Evolutionary conservation across 1,140 invertebrate species (phyloP).

Genomic region (Ctenoplectra terminalis): DNA sequence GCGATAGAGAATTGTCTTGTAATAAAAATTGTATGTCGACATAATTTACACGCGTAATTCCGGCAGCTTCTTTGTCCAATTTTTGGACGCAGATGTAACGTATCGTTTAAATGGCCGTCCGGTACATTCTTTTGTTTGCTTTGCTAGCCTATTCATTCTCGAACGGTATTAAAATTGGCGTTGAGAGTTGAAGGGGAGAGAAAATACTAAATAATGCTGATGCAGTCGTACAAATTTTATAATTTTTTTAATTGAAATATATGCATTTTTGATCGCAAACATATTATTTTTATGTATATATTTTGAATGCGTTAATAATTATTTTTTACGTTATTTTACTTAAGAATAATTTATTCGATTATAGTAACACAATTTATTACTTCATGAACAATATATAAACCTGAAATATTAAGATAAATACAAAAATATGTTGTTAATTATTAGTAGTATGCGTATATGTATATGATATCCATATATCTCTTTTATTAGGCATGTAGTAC

Average conservation of each 20-base stretch:
- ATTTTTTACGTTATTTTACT: neutral
- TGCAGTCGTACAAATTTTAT: neutral
- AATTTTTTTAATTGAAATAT: neutral
- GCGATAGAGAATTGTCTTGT: neutral
- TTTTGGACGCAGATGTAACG: neutral
- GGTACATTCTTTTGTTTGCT: slow-evolving; percentile 37
- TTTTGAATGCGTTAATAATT: neutral
- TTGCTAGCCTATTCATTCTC: slow-evolving; percentile 4
- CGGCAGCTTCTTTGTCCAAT: slow-evolving; percentile 3
- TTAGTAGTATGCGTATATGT: neutral
- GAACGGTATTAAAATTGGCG: neutral
- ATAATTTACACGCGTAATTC: slow-evolving; percentile 2
- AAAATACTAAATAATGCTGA: neutral
- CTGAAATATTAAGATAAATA: neutral
- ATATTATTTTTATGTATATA: too few relatives aligned
- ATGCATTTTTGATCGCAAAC: too few relatives aligned
- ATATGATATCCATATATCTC: neutral
- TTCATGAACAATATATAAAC: neutral
- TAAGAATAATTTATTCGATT: neutral
- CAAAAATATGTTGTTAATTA: neutral
- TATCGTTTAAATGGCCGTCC: slow-evolving; percentile 61
- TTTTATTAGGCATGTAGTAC: slow-evolving; percentile 92
- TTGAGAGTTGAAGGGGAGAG: neutral
- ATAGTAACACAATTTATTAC: neutral
- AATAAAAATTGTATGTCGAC: neutral